Evolutionary conservation across 2,113 vertebrate species (phyloP), one percentile per base, ranked within the genome.

Genomic region (Recurvirostra avosetta): DNA sequence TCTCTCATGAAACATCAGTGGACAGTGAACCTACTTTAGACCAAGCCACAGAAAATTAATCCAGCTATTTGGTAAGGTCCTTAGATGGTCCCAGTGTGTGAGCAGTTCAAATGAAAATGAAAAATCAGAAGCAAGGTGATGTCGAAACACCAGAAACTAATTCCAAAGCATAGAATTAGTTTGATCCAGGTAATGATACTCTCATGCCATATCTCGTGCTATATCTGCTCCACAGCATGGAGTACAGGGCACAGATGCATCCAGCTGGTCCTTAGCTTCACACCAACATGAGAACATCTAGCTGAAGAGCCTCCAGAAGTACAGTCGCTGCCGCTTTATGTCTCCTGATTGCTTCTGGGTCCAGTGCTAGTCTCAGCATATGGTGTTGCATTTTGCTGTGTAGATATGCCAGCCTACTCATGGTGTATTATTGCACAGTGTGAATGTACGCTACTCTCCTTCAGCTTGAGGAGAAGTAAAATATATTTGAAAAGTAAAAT

Each of bases 201-300:
- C 13, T 36, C 25, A 6, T 55, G 52, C 40, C 68, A 1, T 43
- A 2, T 70, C 36, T 82, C 30, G 8, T 78, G 71, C 50, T 52
- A 2, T 40, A 11, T 62, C 36, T 90, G 61, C 52, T 92, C 25
- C 16, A 8, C 17, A 25, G 29, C n/a, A 14, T 11, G 38, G 41
- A 75, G 5, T 73, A 47, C 63, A 79, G n/a, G 12, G 19, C 49
- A 71, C 47, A 71, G 38, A 4, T 53, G 45, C 2, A 27, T 50
- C 26, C 43, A 68, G 23, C 58, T 61, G 27, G 34, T 88, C 41
- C 58, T 76, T 50, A 55, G 62, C 75, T 36, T 62, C 52, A 40
- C 18, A 22, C 38, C 41, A 34, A 15, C 0, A 0, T 15, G 19
- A 76, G 36, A 50, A 68, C 56, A 83, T 49, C 38, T 27, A 12